phyloP scores from a whole-genome alignment of 2,113 vertebrate species.

The Sprattus sprattus region DNA sequence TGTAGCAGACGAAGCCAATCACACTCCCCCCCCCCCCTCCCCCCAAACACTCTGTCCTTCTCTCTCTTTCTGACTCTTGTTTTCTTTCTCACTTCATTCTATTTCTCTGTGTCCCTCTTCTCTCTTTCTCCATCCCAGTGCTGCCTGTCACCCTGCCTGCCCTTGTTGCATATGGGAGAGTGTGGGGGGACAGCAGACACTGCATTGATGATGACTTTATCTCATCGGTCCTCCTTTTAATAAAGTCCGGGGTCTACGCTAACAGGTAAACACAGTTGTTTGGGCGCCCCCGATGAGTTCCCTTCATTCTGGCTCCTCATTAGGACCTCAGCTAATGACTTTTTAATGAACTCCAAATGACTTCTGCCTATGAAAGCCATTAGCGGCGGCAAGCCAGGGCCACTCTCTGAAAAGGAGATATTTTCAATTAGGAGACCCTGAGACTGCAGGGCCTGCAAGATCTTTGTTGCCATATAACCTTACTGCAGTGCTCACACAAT shows the following conservation, averaged over 20 bases:
- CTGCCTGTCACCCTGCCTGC: background rate
- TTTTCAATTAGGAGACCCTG: slow-evolving; percentile 49
- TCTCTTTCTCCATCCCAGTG: background rate
- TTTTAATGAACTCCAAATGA: slow-evolving; percentile 59
- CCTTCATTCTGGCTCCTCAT: slow-evolving; percentile 34
- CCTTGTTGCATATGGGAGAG: background rate
- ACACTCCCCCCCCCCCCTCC: no score
- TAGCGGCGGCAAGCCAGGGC: slow-evolving; percentile 32
- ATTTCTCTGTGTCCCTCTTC: background rate
- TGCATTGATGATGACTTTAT: background rate
- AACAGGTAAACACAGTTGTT: slow-evolving; percentile 45
- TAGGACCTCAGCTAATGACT: slow-evolving; percentile 47
- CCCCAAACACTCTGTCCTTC: background rate
- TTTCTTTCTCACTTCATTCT: background rate
- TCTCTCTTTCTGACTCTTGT: slow-evolving; percentile 5
- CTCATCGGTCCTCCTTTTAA: background rate
- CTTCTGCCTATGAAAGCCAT: slow-evolving; percentile 50
- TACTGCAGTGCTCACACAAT: background rate
- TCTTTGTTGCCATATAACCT: slow-evolving; percentile 26
- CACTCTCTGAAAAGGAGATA: slow-evolving; percentile 26
- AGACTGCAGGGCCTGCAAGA: slow-evolving; percentile 11
- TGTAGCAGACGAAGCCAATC: background rate
- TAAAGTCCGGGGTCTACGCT: slow-evolving; percentile 17
- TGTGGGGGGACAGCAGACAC: background rate
- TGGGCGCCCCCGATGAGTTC: slow-evolving; percentile 22